Evolutionary conservation across 1,140 invertebrate genomes (phyloP).

Genomic region (Alviniconcha marisindica): DNA sequence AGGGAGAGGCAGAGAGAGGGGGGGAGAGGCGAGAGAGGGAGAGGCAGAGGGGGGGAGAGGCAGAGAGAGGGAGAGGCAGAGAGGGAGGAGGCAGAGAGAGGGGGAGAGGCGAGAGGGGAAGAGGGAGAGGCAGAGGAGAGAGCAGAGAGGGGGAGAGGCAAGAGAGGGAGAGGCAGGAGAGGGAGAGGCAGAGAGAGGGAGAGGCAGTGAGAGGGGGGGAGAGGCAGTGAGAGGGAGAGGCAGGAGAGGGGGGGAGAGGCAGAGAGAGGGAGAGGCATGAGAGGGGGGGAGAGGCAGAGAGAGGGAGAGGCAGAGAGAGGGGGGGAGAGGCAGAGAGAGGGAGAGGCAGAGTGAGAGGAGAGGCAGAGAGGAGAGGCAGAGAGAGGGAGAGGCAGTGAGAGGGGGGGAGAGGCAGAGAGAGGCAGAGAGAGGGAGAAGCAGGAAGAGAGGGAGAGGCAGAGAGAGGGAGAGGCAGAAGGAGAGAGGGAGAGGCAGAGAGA

Average conservation of each 20-base stretch:
- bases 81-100: no score
- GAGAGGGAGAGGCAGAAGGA: not conserved
- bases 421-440: not conserved
- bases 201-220: slow-evolving; percentile 1
- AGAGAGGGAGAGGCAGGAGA: no score
- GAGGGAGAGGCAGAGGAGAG: no score
- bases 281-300: no score
- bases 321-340: not conserved
- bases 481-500: not conserved
- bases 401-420: not conserved
- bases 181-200: no score
- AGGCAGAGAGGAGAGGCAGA: not conserved
- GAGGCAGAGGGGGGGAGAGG: no score
- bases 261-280: no score
- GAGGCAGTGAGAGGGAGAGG: not conserved
- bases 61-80: no score
- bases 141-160: no score
- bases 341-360: not conserved
- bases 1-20: slow-evolving; percentile 17
- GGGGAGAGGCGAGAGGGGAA: no score
- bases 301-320: slow-evolving; percentile 1
- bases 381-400: slow-evolving; percentile 5
- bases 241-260: no score
- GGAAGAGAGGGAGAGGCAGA: not conserved
- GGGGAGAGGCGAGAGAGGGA: not conserved